Conservation (phyloP, 2,888 invertebrate genomes). For the Mimachlamys varia region DNA sequence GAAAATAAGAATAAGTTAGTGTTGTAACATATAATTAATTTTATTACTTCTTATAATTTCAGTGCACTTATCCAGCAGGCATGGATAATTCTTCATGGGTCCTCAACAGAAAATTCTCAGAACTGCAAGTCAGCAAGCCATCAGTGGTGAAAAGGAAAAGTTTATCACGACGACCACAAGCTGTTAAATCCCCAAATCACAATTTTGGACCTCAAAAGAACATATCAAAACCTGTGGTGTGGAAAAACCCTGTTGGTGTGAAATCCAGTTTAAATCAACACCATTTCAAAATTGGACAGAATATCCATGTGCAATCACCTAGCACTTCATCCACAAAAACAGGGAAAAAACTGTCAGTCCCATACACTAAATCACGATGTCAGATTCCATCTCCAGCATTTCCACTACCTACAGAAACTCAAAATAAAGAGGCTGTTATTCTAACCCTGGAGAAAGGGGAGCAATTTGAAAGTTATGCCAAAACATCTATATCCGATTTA, state of each 20-base stretch:
- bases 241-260: background rate
- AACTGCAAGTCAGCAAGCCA: slow-evolving; percentile 43
- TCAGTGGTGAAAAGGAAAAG: slow-evolving; percentile 38
- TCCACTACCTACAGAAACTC: background rate
- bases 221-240: background rate
- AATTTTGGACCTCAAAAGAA: background rate
- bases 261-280: background rate
- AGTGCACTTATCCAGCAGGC: slow-evolving; percentile 63
- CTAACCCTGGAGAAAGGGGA: background rate
- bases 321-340: background rate
- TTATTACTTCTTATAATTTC: slow-evolving; percentile 41
- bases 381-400: background rate
- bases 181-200: background rate
- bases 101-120: slow-evolving; percentile 52
- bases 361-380: background rate
- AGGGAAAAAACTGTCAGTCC: background rate
- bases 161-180: background rate
- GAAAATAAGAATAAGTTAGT: no score
- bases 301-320: background rate
- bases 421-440: background rate
- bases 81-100: slow-evolving; percentile 46
- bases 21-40: slow-evolving; percentile 4
- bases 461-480: background rate
- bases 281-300: background rate
- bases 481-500: background rate